phyloP scores from a whole-genome alignment of 1,140 invertebrate genomes.

The Drosophila funebris region DNA sequence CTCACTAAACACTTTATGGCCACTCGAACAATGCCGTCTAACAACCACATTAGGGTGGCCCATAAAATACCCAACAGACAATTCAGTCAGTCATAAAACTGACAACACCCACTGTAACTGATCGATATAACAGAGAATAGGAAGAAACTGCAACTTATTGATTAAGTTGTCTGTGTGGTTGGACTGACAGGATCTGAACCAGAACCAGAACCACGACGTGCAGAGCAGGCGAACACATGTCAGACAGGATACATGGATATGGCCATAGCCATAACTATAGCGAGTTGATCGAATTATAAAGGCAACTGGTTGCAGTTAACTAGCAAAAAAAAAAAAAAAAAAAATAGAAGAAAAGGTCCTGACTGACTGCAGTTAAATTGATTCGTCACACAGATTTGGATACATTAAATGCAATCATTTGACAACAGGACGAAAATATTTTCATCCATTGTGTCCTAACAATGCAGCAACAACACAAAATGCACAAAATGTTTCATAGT shows the following conservation, averaged over 20 bases:
- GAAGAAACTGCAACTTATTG: conserved; percentile 35
- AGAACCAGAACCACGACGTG: conserved; percentile 3
- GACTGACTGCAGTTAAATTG: conserved; percentile 45
- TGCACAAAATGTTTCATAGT: neutral
- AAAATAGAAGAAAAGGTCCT: conserved; percentile 24
- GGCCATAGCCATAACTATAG: neutral
- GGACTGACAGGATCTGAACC: conserved; percentile 2
- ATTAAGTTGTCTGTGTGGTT: conserved; percentile 57
- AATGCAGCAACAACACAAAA: conserved; percentile 51
- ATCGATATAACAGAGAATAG: conserved; percentile 16
- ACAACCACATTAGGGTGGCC: conserved; percentile 44
- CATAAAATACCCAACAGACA: conserved; percentile 30
- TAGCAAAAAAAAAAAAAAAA: no score
- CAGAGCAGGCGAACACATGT: conserved; percentile 38
- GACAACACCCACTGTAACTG: conserved; percentile 53
- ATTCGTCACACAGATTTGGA: conserved; percentile 83
- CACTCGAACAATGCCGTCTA: conserved; percentile 23
- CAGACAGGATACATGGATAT: conserved; percentile 56
- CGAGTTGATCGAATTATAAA: conserved; percentile 69
- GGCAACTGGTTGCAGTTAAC: conserved; percentile 64
- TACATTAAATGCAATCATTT: conserved; percentile 84
- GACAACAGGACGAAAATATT: conserved; percentile 84
- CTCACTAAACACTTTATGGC: conserved; percentile 40
- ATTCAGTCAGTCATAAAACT: conserved; percentile 39
- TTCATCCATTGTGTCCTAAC: conserved; percentile 82